Percentiles rank a stretch among this genome's conserved stretches.
These are phyloP conservation scores for Palloptera scutellata DNA, from an alignment of 2,888 invertebrate genomes.

Conservation along the genomic window DNA sequence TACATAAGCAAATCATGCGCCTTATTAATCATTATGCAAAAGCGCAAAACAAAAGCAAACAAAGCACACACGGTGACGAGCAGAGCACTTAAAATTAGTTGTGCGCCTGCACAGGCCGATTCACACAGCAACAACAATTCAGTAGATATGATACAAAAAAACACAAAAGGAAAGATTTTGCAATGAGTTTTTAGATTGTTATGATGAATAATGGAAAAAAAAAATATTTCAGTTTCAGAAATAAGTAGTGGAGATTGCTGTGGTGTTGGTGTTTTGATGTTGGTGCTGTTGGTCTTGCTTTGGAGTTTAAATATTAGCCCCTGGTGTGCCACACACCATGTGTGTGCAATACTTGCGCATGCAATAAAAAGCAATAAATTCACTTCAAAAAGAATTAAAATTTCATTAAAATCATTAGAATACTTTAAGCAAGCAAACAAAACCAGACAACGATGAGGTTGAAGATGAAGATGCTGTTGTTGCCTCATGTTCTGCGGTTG, in stretches of 20 bases:
- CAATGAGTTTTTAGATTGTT: no score
- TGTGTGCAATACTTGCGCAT: not conserved
- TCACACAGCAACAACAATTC: no score
- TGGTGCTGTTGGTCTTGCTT: slow-evolving; percentile 9
- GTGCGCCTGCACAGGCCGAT: no score
- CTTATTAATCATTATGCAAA: slow-evolving; percentile 47
- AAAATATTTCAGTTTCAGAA: no score
- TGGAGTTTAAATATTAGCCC: not conserved
- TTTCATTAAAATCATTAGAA: slow-evolving; percentile 62
- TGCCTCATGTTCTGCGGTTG: not conserved
- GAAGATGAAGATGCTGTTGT: not conserved
- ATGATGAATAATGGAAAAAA: no score
- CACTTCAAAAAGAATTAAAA: slow-evolving; percentile 56
- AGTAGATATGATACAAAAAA: no score
- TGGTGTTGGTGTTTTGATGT: no score
- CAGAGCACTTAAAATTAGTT: no score
- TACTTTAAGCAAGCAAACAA: not conserved
- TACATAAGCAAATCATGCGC: slow-evolving; percentile 41
- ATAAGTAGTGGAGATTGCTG: no score
- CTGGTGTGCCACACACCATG: not conserved
- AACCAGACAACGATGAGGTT: not conserved
- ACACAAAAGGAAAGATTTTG: no score
- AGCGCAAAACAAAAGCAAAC: slow-evolving; percentile 11
- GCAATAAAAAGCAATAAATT: slow-evolving; percentile 53
- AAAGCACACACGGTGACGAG: no score